Evolutionary conservation across 2,113 vertebrate genomes (phyloP), one percentile per base, ranked within the genome.

Genomic region (Crotalus helleri): DNA sequence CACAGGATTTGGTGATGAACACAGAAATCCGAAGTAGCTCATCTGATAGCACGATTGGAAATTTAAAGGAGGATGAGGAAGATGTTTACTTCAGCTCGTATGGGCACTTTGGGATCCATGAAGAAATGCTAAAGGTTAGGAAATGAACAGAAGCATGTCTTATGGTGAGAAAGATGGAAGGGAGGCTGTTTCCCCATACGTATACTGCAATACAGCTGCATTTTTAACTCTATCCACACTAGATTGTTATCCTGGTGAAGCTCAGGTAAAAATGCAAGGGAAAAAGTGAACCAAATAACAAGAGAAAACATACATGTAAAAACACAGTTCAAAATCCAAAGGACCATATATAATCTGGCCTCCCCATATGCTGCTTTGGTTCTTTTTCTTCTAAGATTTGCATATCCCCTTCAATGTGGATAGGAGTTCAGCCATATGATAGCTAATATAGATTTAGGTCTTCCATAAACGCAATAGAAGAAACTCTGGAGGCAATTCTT

Each of bases 71-170:
- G 93, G 98, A 99, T 3, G 99, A 99, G 94, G 99, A 99, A 90
- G 98, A 98, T 46, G 98, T 98, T 96, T 99, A 99, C 97, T 99
- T 99, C 98, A 98, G 98, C 97, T 99, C 99, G 19, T 99, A 99
- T 0, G 98, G 99, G 91, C 99, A 99, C 96, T 98, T 99, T 95
- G 97, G 98, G 95, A 99, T 99, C 96, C 99, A 99, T 0, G 98
- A 99, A 96, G 99, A 99, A 97, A 99, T 99, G 99, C 98, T 99
- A 87, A 99, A 99, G 99, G 99, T 99, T 96, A 97, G 98, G 92
- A 95, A 97, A 94, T 88, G 88, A 46, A 23, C 86, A 24, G 64
- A 85, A 0, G 90, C 93, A 89, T n/a, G 0, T 92, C 94, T 95
- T 26, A 88, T 51, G 23, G 61, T 64, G 5, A 49, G 92, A 89